Conservation (phyloP, 2,113 vertebrate species). For the Petromus typicus region DNA sequence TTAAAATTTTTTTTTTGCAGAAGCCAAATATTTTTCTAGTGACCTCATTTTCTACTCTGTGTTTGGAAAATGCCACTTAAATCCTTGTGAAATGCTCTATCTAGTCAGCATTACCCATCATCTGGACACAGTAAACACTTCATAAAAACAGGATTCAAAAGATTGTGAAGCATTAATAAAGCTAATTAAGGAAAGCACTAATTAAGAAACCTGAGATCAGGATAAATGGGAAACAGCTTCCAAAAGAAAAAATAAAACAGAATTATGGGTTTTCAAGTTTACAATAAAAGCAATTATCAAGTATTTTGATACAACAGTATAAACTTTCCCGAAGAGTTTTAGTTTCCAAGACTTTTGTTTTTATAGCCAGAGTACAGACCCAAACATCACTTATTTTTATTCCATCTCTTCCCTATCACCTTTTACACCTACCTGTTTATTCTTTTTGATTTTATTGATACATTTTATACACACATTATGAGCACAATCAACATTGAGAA, state of each 20-base stretch:
- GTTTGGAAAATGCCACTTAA: background rate
- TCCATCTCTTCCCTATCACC: background rate
- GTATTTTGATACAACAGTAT: background rate
- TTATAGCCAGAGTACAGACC: background rate
- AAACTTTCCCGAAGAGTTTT: background rate
- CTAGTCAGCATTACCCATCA: background rate
- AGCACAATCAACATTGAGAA: no score
- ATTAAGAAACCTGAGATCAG: background rate
- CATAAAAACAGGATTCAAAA: background rate
- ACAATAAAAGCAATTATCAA: background rate
- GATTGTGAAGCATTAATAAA: background rate
- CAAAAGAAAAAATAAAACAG: constrained; percentile 5
- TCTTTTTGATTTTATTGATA: background rate
- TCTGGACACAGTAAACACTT: background rate
- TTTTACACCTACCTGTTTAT: constrained; percentile 1
- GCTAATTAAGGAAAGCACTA: background rate
- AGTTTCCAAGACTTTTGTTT: background rate
- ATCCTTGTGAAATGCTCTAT: background rate
- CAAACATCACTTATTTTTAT: background rate
- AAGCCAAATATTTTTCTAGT: background rate
- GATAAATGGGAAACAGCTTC: background rate
- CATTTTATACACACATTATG: no score
- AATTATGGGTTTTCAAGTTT: constrained; percentile 1
- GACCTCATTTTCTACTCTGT: background rate
- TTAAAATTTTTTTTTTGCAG: no score